These are phyloP conservation scores for Lasioglossum vierecki DNA, from an alignment of 2,888 invertebrate species.

Conservation along the genomic window DNA sequence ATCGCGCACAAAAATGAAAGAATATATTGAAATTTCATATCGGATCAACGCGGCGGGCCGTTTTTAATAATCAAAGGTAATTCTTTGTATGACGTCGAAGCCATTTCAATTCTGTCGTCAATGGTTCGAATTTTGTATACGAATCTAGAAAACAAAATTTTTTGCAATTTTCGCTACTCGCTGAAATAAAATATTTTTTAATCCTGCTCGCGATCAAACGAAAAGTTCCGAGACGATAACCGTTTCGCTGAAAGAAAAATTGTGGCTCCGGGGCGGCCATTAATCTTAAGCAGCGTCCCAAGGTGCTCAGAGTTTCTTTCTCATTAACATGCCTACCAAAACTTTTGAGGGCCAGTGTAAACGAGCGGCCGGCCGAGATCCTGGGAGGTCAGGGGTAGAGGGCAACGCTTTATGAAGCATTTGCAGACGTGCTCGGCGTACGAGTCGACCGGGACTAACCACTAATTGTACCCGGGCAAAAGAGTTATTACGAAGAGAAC, in stretches of 20 bases:
- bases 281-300: neutral
- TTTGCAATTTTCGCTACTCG: neutral
- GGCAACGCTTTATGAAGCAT: conserved; percentile 76
- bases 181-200: no score
- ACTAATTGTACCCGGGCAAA: conserved; percentile 76
- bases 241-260: neutral
- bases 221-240: neutral
- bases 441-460: conserved; percentile 70
- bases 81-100: neutral
- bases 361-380: conserved; percentile 19
- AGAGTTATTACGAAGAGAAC: conserved; percentile 73
- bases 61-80: neutral
- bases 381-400: neutral
- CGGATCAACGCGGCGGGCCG: neutral
- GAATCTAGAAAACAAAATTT: neutral
- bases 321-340: conserved; percentile 28
- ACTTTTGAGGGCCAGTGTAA: conserved; percentile 26
- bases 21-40: neutral
- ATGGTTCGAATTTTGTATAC: neutral
- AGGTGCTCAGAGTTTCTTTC: conserved; percentile 22
- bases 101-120: neutral
- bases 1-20: neutral
- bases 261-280: neutral
- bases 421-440: conserved; percentile 73
- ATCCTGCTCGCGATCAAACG: neutral